phyloP scores from a whole-genome alignment of 2,797 vertebrate species.

The Limnodromus scolopaceus region DNA sequence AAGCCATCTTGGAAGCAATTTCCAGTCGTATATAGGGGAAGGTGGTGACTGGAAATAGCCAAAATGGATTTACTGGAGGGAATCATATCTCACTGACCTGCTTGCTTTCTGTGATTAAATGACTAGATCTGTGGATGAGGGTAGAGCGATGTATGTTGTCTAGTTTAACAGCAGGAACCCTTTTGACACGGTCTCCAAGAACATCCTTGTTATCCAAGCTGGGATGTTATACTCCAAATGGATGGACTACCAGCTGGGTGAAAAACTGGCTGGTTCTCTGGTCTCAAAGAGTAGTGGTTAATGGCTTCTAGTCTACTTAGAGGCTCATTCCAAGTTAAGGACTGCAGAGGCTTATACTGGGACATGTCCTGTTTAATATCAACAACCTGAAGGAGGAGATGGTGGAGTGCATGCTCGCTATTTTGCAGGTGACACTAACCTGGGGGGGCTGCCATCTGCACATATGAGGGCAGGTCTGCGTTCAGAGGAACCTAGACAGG shows the following conservation, averaged over 20 bases:
- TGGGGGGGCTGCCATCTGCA: background rate
- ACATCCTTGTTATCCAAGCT: background rate
- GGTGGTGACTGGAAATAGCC: background rate
- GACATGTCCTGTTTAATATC: background rate
- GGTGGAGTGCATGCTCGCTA: background rate
- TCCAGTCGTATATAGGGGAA: background rate
- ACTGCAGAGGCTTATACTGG: background rate
- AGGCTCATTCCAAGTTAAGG: background rate
- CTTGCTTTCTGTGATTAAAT: background rate
- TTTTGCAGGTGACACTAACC: background rate
- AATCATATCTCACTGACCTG: background rate
- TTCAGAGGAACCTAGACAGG: background rate
- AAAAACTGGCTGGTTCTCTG: background rate
- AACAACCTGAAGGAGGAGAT: background rate
- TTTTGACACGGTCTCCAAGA: background rate
- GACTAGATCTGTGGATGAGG: background rate
- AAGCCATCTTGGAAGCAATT: background rate
- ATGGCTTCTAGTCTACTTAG: background rate
- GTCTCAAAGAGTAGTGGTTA: background rate
- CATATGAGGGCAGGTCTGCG: background rate
- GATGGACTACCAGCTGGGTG: background rate
- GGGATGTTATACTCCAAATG: background rate
- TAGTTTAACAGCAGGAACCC: background rate
- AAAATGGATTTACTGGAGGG: background rate
- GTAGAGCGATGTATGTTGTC: background rate